Conservation (phyloP, 2,888 invertebrate genomes). For the Acronicta alni region DNA sequence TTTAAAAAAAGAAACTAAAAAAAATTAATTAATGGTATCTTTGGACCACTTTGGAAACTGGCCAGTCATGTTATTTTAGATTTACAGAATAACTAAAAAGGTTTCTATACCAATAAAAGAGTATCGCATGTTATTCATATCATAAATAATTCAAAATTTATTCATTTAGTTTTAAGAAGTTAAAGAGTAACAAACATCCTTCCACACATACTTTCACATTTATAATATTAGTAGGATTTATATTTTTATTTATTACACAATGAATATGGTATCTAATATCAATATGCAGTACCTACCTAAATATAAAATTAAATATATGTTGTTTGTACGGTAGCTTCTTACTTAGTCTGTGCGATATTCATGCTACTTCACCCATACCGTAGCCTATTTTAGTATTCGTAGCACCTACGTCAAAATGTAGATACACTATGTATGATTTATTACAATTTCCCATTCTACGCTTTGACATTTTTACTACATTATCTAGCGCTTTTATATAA, state of each 20-base stretch:
- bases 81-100: neutral
- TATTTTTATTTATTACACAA: too few relatives aligned
- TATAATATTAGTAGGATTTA: too few relatives aligned
- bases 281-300: too few relatives aligned
- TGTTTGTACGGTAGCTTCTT: too few relatives aligned
- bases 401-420: neutral
- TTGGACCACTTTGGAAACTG: neutral
- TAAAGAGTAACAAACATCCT: too few relatives aligned
- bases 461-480: conserved; percentile 25
- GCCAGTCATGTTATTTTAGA: neutral
- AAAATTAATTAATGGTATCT: conserved; percentile 9
- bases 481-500: conserved; percentile 13
- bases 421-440: conserved; percentile 11
- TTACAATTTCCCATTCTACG: conserved; percentile 1
- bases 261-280: too few relatives aligned
- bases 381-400: conserved; percentile 12
- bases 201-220: fast-evolving
- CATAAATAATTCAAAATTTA: too few relatives aligned
- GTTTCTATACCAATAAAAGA: neutral
- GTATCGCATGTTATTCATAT: too few relatives aligned
- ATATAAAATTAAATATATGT: too few relatives aligned
- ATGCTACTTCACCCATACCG: too few relatives aligned
- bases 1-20: neutral
- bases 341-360: too few relatives aligned
- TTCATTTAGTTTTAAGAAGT: too few relatives aligned